These are phyloP conservation scores for Exephanes ischioxanthus DNA, from an alignment of 2,888 invertebrate genomes.

Conservation along the genomic window DNA sequence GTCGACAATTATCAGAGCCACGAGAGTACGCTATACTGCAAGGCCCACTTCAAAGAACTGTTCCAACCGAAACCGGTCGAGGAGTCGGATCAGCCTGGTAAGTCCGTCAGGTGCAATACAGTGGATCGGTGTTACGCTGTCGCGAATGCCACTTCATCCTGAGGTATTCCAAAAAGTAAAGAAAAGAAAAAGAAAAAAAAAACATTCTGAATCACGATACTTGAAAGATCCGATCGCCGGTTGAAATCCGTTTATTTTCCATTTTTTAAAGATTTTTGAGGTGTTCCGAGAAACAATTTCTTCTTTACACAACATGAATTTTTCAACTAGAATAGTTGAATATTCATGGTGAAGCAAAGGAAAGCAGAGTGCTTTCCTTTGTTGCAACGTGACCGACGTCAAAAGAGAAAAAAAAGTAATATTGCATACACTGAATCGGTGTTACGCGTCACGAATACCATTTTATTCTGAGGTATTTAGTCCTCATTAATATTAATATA, in stretches of 20 bases:
- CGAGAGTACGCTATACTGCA: slow-evolving; percentile 95
- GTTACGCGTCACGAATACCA: slow-evolving; percentile 7
- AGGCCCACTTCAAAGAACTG: slow-evolving; percentile 96
- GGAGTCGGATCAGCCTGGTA: slow-evolving; percentile 89
- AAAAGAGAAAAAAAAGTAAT: too few relatives aligned
- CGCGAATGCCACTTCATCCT: neutral
- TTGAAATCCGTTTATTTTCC: neutral
- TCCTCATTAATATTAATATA: too few relatives aligned
- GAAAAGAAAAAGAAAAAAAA: neutral
- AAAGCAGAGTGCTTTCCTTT: too few relatives aligned
- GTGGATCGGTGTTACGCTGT: slow-evolving; percentile 13
- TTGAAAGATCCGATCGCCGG: neutral
- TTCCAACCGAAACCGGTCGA: slow-evolving; percentile 96
- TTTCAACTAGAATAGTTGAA: too few relatives aligned
- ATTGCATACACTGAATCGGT: neutral
- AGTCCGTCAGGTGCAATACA: slow-evolving; percentile 79
- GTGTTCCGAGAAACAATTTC: too few relatives aligned
- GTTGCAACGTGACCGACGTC: too few relatives aligned
- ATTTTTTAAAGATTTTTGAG: neutral
- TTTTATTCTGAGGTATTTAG: neutral
- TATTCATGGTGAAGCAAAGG: too few relatives aligned
- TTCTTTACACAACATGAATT: too few relatives aligned
- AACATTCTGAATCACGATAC: neutral
- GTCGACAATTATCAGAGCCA: slow-evolving; percentile 97
- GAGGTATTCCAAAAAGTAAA: neutral